Evolutionary conservation across 2,888 invertebrate species (phyloP).

Genomic region (Drosophila hamatofila): DNA sequence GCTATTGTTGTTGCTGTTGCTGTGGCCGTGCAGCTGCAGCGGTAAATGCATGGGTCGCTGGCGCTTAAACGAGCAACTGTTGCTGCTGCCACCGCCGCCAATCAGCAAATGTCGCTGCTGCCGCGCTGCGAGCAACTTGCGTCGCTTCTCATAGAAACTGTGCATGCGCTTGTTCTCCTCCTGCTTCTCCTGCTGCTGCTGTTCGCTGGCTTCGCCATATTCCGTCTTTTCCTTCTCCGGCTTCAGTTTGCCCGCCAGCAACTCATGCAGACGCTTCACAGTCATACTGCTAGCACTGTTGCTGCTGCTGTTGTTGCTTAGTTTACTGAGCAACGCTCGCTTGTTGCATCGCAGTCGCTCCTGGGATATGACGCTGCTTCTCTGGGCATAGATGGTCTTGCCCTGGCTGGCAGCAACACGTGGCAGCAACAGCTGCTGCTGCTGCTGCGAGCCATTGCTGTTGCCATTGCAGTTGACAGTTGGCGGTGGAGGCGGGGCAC

Average conservation of each 20-base stretch:
- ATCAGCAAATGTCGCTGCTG: slow-evolving; percentile 29
- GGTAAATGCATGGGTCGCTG: slow-evolving; percentile 68
- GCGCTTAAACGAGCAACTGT: slow-evolving; percentile 47
- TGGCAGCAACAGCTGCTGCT: slow-evolving; percentile 32
- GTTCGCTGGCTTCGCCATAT: slow-evolving; percentile 21
- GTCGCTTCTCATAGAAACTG: slow-evolving; percentile 78
- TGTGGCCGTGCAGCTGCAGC: slow-evolving; percentile 43
- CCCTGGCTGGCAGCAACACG: slow-evolving; percentile 51
- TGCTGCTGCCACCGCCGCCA: slow-evolving; percentile 28
- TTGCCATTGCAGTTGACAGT: slow-evolving; percentile 38
- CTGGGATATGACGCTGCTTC: slow-evolving; percentile 61
- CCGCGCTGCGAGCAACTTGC: slow-evolving; percentile 59
- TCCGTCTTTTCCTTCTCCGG: slow-evolving; percentile 33
- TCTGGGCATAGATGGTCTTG: slow-evolving; percentile 77
- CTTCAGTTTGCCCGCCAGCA: slow-evolving; percentile 66
- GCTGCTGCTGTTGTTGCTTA: slow-evolving; percentile 19
- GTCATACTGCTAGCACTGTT: slow-evolving; percentile 54
- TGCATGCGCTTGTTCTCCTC: slow-evolving; percentile 65
- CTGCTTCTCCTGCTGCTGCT: slow-evolving; percentile 25
- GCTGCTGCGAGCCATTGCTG: slow-evolving; percentile 31
- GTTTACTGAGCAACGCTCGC: slow-evolving; percentile 60
- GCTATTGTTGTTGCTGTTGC: background rate
- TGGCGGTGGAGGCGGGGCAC: slow-evolving; percentile 63
- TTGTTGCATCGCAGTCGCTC: slow-evolving; percentile 77
- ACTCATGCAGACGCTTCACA: slow-evolving; percentile 74